Evolutionary conservation across 2,888 invertebrate genomes (phyloP), one percentile per base, ranked within the genome.

Genomic region (Xanthia icteritia): DNA sequence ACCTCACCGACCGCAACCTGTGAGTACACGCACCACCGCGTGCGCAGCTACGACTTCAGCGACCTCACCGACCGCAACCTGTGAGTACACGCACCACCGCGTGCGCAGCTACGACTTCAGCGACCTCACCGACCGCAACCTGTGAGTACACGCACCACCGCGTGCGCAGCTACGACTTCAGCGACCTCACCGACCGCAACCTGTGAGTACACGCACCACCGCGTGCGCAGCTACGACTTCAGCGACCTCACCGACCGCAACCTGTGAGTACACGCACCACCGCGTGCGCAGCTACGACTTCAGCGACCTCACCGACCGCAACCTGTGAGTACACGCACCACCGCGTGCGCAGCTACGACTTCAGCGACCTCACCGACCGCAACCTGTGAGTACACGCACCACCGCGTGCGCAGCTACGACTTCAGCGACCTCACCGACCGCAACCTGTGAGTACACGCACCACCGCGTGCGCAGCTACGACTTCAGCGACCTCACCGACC

Each of bases 21-120:
- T n/a, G n/a, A n/a, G n/a, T n/a, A 99, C 94, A 99, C 99, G 89
- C 99, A 99, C 96, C 98, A 99, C 96, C 97, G 99, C 92, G 99
- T 99, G 93, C 97, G 99, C 88, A 97, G 97, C 73, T 99, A 99
- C 96, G 98, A 99, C 96, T 99, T 99, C 95, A 98, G 98, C 91
- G 96, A 95, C 91, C 94, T 95, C 90, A 89, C 93, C 89, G 96
- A 96, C 92, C 86, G 92, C 73, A 94, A 93, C 91, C 89, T 93
- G 91, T 91, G 65, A 84, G 89, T 86, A 51, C 97, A 39, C 36
- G 31, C 45, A 99, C 96, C 98, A 99, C 96, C 97, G 99, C 92
- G 99, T 99, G 93, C 97, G 99, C 88, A 97, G 97, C 72, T 99
- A 99, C 96, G 98, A 99, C 96, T 99, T 99, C 95, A 98, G 98